Conservation (phyloP, 1,140 invertebrate genomes). For the Littorina saxatilis region DNA sequence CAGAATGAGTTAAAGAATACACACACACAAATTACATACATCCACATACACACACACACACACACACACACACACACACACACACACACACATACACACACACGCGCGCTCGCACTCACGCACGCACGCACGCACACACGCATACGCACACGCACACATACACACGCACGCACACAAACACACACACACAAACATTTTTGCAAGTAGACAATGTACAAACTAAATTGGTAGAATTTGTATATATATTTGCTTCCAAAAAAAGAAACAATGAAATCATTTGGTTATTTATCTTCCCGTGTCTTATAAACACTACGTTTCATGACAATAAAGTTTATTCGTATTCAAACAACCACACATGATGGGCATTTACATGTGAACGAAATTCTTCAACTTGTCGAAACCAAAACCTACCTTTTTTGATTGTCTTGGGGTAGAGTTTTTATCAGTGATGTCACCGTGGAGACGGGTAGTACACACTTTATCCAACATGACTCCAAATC, state of each 20-base stretch:
- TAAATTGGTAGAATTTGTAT: too few relatives aligned
- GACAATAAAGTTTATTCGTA: too few relatives aligned
- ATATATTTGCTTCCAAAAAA: too few relatives aligned
- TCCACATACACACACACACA: slow-evolving; percentile 1
- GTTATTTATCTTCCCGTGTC: too few relatives aligned
- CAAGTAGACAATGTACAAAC: too few relatives aligned
- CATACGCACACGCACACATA: neutral
- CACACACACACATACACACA: slow-evolving; percentile 4
- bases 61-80: neutral
- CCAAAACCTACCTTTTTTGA: slow-evolving; percentile 14
- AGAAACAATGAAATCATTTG: too few relatives aligned
- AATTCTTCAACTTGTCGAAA: too few relatives aligned
- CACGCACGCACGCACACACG: neutral
- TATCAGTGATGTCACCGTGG: slow-evolving; percentile 33
- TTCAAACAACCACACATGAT: too few relatives aligned
- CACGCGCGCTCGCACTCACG: neutral
- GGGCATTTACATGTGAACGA: too few relatives aligned
- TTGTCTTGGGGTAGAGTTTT: neutral
- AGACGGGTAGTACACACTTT: slow-evolving; percentile 22
- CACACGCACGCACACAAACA: neutral
- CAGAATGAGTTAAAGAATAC: too few relatives aligned
- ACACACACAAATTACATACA: neutral
- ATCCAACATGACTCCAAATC: slow-evolving; percentile 20
- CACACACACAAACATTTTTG: neutral
- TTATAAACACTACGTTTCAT: too few relatives aligned